These are phyloP conservation scores for Thaumatotibia leucotreta DNA, from an alignment of 1,140 invertebrate species.

Conservation along the genomic window DNA sequence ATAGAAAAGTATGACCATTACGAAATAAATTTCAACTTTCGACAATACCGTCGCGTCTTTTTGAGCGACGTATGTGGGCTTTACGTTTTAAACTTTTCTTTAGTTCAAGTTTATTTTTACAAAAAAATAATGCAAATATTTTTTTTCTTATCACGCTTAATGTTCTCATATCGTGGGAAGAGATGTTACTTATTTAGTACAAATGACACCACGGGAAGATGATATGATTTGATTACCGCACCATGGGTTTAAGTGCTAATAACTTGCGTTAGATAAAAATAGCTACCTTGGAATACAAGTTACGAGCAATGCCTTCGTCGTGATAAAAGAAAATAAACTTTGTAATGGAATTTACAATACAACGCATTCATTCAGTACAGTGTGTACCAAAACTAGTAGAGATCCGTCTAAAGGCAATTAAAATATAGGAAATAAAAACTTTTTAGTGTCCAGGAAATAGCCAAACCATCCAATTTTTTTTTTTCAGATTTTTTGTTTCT, in stretches of 20 bases:
- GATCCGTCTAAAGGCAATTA: too few relatives aligned
- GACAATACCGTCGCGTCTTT: too few relatives aligned
- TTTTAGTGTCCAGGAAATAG: too few relatives aligned
- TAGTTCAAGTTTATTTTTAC: too few relatives aligned
- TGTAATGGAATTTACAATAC: background rate
- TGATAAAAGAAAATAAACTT: slow-evolving; percentile 3
- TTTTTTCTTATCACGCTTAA: background rate
- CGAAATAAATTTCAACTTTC: background rate
- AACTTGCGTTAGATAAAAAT: slow-evolving; percentile 13
- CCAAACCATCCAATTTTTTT: too few relatives aligned
- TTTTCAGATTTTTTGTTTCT: too few relatives aligned
- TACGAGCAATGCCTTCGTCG: slow-evolving; percentile 11
- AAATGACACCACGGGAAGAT: background rate
- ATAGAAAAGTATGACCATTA: background rate
- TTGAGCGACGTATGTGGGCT: too few relatives aligned
- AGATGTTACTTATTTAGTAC: background rate
- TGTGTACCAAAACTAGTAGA: too few relatives aligned
- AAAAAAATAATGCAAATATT: background rate
- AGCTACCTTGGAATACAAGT: slow-evolving; percentile 4
- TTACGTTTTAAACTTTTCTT: too few relatives aligned
- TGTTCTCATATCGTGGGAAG: background rate
- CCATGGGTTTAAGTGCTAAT: background rate
- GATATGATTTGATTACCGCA: slow-evolving; percentile 2
- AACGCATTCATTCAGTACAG: slow-evolving; percentile 13
- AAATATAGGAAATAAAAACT: too few relatives aligned